Evolutionary conservation across 2,113 vertebrate species (phyloP).

Genomic region (Nerophis ophidion): DNA sequence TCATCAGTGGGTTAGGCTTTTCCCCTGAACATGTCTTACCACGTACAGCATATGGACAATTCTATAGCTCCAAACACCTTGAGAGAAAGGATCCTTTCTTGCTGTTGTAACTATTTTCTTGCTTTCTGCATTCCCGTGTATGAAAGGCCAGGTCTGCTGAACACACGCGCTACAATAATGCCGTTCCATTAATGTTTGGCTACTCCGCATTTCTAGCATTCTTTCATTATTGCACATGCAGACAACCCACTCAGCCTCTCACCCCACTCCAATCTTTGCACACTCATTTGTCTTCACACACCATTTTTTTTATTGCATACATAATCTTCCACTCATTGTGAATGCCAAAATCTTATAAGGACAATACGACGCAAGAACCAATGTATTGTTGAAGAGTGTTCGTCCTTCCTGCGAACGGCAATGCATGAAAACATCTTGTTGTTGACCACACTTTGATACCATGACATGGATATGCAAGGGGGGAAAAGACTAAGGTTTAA

Average conservation of each 20-base stretch:
- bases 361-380: neutral
- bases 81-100: too few relatives aligned
- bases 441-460: neutral
- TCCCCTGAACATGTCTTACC: too few relatives aligned
- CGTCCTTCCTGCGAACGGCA: neutral
- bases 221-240: slow-evolving; percentile 3
- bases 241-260: slow-evolving; percentile 22
- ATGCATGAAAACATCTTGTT: neutral
- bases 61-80: too few relatives aligned
- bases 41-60: too few relatives aligned
- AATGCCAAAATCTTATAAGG: neutral
- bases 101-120: too few relatives aligned
- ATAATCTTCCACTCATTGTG: neutral
- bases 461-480: neutral
- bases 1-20: too few relatives aligned
- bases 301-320: neutral
- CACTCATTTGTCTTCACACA: slow-evolving; percentile 20
- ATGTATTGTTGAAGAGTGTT: neutral
- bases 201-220: slow-evolving; percentile 17
- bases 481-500: slow-evolving; percentile 6
- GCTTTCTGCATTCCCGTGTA: too few relatives aligned
- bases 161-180: neutral
- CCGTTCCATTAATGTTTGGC: neutral
- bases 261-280: slow-evolving; percentile 15
- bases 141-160: too few relatives aligned